Evolutionary conservation across 2,888 invertebrate genomes (phyloP), one percentile per base, ranked within the genome.

Genomic region (Alcis repandata): DNA sequence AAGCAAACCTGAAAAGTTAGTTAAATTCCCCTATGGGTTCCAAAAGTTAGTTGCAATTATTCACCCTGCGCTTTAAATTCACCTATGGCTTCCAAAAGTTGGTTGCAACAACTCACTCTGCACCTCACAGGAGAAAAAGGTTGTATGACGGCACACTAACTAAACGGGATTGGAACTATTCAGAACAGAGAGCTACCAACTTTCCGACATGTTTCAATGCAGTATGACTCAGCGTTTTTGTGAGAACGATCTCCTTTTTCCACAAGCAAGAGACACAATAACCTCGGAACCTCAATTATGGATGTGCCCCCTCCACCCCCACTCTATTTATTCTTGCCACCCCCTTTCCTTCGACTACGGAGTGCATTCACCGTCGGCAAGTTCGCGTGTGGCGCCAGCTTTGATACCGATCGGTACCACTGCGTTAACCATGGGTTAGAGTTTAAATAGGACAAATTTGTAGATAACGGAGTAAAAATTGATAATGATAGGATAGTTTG

Each of bases 381-480:
- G 67, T 76, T 91, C 82, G 91, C 92, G 92, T 91, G 91, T 69
- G 90, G 90, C 91, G 89, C 89, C 90, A 72, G 61, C 57, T 72
- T 72, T 77, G 87, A 88, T 89, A 83, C 77, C 81, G 80, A 89
- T 87, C 87, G 79, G 73, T 64, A 70, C 54, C 70, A 61, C 68
- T 79, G 73, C 61, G 67, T 59, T 59, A 69, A 65, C 83, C 80
- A 83, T 79, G 63, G 62, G 57, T 67, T 69, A n/a, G 15, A 11
- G n/a, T 13, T 56, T 22, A 17, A 11, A 20, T 32, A 33, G 53
- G 68, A 69, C 40, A 52, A 63, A 63, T 10, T 33, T 20, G 10
- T 6, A 48, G 8, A 22, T n/a, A n/a, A 46, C 6, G 13, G n/a
- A n/a, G n/a, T n/a, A n/a, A n/a, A 40, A 40, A 8, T 36, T 11